A percentile compares a stretch with the other conserved stretches of the same genome.
phyloP scores from a whole-genome alignment of 2,888 invertebrate genomes.

The Argyra leucocephala region DNA sequence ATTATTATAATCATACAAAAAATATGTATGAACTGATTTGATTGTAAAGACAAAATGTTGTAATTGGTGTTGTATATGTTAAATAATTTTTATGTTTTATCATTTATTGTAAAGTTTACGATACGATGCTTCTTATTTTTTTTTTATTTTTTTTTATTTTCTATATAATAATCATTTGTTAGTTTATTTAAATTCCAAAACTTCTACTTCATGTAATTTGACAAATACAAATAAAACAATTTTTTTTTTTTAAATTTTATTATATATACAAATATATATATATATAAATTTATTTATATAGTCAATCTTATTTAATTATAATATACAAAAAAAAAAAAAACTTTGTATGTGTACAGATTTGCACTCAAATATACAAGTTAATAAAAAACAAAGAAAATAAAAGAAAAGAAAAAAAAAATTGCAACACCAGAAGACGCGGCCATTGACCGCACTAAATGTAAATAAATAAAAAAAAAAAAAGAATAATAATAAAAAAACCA shows the following conservation, averaged over 20 bases:
- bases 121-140: too few species aligned
- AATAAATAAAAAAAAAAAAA: neutral
- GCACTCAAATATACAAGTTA: neutral
- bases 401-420: neutral
- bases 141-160: too few species aligned
- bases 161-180: too few species aligned
- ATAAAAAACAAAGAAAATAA: neutral
- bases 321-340: too few species aligned
- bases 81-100: neutral
- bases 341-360: neutral
- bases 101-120: too few species aligned
- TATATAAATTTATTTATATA: neutral
- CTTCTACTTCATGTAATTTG: neutral
- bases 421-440: neutral
- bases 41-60: neutral
- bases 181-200: neutral
- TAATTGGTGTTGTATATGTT: neutral
- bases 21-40: neutral
- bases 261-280: neutral
- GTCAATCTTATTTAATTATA: too few species aligned
- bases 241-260: neutral
- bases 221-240: neutral
- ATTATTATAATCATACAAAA: neutral
- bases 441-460: neutral
- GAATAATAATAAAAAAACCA: neutral